Percentiles rank a stretch among this genome's conserved stretches.
phyloP scores from a whole-genome alignment of 1,140 invertebrate genomes.

The Yoshiicerus persimilis region DNA sequence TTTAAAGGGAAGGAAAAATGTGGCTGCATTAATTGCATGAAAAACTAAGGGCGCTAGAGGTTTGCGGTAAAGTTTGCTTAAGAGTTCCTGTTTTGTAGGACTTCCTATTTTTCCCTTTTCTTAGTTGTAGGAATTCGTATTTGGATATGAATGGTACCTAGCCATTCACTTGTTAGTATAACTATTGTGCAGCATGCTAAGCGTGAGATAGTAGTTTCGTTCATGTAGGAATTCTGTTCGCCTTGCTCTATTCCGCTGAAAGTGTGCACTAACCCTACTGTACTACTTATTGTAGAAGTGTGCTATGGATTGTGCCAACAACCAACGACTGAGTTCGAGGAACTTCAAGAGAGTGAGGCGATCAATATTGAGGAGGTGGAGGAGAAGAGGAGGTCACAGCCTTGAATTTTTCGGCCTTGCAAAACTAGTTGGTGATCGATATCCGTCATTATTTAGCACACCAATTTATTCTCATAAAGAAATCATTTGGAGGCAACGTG shows the following conservation, averaged over 20 bases:
- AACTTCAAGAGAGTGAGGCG: conserved; percentile 34
- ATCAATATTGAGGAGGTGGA: conserved; percentile 49
- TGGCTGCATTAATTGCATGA: too few species aligned
- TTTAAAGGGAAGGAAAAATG: too few species aligned
- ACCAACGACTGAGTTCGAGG: conserved; percentile 39
- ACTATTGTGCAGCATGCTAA: not conserved
- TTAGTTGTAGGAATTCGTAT: too few species aligned
- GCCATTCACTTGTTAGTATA: not conserved
- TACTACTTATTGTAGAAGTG: not conserved
- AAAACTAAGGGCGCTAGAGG: too few species aligned
- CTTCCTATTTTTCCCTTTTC: too few species aligned
- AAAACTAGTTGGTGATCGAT: conserved; percentile 35
- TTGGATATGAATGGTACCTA: too few species aligned
- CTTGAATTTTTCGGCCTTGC: conserved; percentile 46
- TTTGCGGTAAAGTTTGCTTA: too few species aligned
- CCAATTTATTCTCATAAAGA: conserved; percentile 6
- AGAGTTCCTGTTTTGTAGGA: too few species aligned
- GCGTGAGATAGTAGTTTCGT: not conserved
- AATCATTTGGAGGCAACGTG: not conserved
- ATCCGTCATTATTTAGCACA: conserved; percentile 33
- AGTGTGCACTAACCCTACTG: not conserved
- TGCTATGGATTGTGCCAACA: not conserved
- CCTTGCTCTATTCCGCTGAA: not conserved
- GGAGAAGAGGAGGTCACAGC: conserved; percentile 46
- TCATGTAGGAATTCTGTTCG: not conserved